Percentiles rank a stretch among this genome's conserved stretches.
Evolutionary conservation across 2,113 vertebrate genomes (phyloP).

Genomic region (Brienomyrus longianalis): DNA sequence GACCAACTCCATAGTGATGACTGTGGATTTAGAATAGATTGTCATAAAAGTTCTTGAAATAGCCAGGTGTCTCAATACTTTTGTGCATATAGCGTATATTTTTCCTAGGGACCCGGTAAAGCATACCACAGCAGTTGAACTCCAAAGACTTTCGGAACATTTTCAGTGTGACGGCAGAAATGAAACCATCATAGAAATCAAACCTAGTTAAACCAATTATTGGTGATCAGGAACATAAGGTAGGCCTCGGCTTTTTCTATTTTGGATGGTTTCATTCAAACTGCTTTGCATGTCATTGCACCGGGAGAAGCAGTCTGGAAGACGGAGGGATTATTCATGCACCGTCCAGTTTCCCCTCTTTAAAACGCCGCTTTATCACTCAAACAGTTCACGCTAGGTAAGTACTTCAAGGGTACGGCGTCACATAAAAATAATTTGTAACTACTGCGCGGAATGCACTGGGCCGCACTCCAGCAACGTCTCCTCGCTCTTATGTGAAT

Average conservation of each 20-base stretch:
- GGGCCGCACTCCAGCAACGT: neutral
- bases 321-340: neutral
- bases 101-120: neutral
- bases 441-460: neutral
- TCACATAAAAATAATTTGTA: conserved; percentile 4
- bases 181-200: neutral
- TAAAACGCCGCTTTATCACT: neutral
- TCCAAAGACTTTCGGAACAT: neutral
- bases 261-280: neutral
- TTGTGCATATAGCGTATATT: neutral
- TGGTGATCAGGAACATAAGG: neutral
- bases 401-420: neutral
- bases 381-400: neutral
- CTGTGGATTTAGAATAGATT: neutral
- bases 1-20: neutral
- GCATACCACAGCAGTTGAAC: neutral
- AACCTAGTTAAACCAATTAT: neutral
- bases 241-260: neutral
- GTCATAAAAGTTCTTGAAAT: neutral
- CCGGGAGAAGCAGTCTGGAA: neutral
- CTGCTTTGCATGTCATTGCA: neutral
- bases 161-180: neutral
- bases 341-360: neutral
- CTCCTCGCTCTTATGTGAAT: neutral
- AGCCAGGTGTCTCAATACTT: neutral